These are phyloP conservation scores for Sebastes steindachneri DNA, from an alignment of 2,797 vertebrate genomes.

Conservation along the genomic window DNA sequence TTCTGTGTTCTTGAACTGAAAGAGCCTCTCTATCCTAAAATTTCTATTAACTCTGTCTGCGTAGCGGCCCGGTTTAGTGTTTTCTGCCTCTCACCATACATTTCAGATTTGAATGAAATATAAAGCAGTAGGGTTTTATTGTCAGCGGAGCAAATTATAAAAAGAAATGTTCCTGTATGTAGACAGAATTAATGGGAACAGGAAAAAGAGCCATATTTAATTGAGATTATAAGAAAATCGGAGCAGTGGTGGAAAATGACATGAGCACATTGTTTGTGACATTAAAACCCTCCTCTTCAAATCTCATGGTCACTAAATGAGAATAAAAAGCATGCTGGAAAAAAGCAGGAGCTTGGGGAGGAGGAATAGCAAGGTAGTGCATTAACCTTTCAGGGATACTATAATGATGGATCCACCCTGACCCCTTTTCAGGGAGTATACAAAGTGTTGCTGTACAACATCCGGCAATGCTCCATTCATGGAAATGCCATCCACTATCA, in stretches of 20 bases:
- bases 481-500: slow-evolving; percentile 18
- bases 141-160: not conserved
- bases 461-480: slow-evolving; percentile 36
- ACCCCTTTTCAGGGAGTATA: slow-evolving; percentile 54
- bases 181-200: not conserved
- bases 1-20: slow-evolving; percentile 4
- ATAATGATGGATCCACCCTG: slow-evolving; percentile 40
- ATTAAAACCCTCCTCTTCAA: slow-evolving; percentile 33
- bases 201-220: not conserved
- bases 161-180: not conserved
- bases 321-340: slow-evolving; percentile 25
- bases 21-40: not conserved
- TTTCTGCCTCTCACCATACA: not conserved
- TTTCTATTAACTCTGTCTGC: not conserved
- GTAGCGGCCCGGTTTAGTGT: not conserved
- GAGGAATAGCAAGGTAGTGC: slow-evolving; percentile 49
- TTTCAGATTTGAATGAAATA: not conserved
- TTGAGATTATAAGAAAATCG: not conserved
- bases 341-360: slow-evolving; percentile 19
- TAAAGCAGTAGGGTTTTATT: not conserved
- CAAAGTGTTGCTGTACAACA: slow-evolving; percentile 35
- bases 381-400: slow-evolving; percentile 69
- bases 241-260: not conserved
- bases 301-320: slow-evolving; percentile 37
- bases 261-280: slow-evolving; percentile 23